phyloP scores from a whole-genome alignment of 2,797 vertebrate species.

The Lateolabrax maculatus region DNA sequence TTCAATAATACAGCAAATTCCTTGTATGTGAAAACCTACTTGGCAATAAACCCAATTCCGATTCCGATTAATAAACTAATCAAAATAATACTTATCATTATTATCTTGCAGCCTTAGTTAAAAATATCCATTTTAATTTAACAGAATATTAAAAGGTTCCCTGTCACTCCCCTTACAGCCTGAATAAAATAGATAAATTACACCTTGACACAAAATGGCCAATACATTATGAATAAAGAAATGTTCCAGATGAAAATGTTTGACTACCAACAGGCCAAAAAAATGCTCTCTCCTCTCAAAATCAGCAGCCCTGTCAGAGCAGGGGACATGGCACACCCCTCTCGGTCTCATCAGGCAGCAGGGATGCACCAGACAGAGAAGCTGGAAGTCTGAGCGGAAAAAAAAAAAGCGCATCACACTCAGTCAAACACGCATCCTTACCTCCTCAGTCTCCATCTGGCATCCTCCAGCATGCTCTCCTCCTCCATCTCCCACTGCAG shows the following conservation, averaged over 20 bases:
- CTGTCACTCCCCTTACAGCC: background rate
- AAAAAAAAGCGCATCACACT: constrained; percentile 15
- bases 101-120: background rate
- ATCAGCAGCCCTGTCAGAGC: constrained; percentile 7
- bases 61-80: too few relatives aligned
- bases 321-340: constrained; percentile 54
- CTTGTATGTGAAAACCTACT: too few relatives aligned
- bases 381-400: constrained; percentile 24
- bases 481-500: constrained; percentile 69
- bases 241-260: background rate
- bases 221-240: background rate
- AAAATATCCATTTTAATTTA: background rate
- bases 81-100: background rate
- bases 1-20: too few relatives aligned
- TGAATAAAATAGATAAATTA: background rate
- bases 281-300: background rate
- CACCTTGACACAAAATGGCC: background rate
- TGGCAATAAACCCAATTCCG: too few relatives aligned
- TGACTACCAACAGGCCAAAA: background rate
- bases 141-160: background rate
- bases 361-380: constrained; percentile 58
- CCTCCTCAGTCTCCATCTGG: constrained; percentile 83
- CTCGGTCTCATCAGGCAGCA: constrained; percentile 23
- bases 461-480: constrained; percentile 67
- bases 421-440: constrained; percentile 59